Evolutionary conservation across 2,888 invertebrate genomes (phyloP), one percentile per base, ranked within the genome.

Genomic region (Bibio marci): DNA sequence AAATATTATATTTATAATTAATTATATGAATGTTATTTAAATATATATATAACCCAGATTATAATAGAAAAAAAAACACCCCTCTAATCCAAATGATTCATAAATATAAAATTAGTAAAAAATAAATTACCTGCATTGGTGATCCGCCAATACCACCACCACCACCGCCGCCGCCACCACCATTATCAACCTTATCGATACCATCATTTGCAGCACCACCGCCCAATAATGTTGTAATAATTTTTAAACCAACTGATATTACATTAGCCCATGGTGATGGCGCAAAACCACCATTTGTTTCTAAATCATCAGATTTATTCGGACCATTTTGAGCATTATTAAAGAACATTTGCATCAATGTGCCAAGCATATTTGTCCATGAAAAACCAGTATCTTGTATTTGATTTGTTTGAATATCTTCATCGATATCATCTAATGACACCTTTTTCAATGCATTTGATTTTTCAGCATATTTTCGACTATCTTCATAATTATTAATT

Each of bases 151-250:
- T 22, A 22, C 22, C 22, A 18, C 18, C 28, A 25, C 15, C 36
- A 53, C 80, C 82, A 57, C 85, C 83, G 64, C 88, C 88, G 41
- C 87, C 83, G 64, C 88, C 88, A 60, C 88, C 88, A 53, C 80
- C 82, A 57, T 85, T 83, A 64, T 88, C 88, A 41, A 87, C 83
- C 64, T 88, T 88, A 60, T 90, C 88, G 59, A 87, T 86, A 41
- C 83, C 83, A 54, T 85, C 85, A 50, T 72, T 73, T 34, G 74
- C 73, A 27, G 72, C 76, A 18, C 70, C 73, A 43, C 82, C 82
- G 37, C 86, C 83, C 41, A 90, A 67, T 48, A 88, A 69, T 28
- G 85, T 82, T 22, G 85, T 81, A 45, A 90, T 69, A 52, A 90
- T 80, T 62, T 85, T 81, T 40, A 88, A 69, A 37, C 88, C 88